phyloP scores from a whole-genome alignment of 2,113 vertebrate genomes.

The Empidonax traillii region DNA sequence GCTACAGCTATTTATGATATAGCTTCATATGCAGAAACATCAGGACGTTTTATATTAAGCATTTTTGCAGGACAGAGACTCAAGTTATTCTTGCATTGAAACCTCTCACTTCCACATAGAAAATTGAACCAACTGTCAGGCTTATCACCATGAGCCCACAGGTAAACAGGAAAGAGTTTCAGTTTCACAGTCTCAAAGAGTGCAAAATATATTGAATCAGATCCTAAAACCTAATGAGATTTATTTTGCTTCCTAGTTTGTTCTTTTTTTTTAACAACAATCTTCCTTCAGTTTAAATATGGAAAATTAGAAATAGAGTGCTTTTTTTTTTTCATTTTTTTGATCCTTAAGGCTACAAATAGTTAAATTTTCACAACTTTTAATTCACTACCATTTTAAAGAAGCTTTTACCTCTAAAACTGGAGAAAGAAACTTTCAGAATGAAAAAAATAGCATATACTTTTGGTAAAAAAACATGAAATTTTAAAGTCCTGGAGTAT shows the following conservation, averaged over 20 bases:
- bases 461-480: neutral
- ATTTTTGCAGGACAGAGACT: neutral
- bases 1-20: neutral
- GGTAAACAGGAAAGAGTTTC: constrained; percentile 37
- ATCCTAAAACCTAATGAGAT: neutral
- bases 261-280: neutral
- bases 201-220: neutral
- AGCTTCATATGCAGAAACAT: neutral
- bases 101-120: constrained; percentile 20
- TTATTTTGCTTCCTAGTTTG: neutral
- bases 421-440: neutral
- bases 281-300: neutral
- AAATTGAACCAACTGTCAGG: constrained; percentile 6
- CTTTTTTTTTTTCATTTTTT: neutral
- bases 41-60: neutral
- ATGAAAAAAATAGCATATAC: neutral
- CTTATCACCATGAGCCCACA: neutral
- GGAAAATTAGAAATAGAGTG: neutral
- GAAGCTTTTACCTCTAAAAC: neutral
- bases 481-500: neutral
- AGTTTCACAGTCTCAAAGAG: neutral
- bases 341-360: neutral
- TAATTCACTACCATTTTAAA: neutral
- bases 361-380: neutral
- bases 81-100: neutral